Evolutionary conservation across 2,113 vertebrate genomes (phyloP), one percentile per base, ranked within the genome.

Genomic region (Vidua macroura): DNA sequence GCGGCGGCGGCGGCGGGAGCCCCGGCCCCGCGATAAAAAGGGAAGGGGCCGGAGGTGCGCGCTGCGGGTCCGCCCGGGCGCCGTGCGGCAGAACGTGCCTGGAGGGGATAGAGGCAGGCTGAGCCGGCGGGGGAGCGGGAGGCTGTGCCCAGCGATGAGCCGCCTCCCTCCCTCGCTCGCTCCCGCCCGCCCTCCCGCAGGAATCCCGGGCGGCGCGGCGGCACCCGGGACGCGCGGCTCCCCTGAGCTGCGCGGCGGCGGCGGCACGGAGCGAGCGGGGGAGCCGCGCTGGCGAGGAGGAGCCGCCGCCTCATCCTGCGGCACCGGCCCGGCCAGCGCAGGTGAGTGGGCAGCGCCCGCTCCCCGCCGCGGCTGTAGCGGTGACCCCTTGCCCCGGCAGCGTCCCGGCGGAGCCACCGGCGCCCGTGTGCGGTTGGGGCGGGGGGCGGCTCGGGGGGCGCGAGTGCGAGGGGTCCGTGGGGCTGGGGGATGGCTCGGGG

Each of bases 221-320:
- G 53, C 53, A 52, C 41, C 88, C 91, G 91, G 84, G 85, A 66
- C 84, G 63, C 30, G 89, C 90, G 58, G 93, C 90, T 88, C 86
- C 88, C 86, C 60, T 48, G 49, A 91, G 85, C 93, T 86, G 88
- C 33, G 59, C 66, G 83, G 89, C 56, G 53, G 52, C 52, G 8
- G 35, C 35, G 35, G 35, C 35, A 35, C 35, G 35, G 35, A 35
- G 24, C 31, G 48, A 41, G 60, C 27, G 30, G 20, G 25, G 44
- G 39, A 73, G 52, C 60, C 17, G 55, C 41, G 67, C 83, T 46
- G 73, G 7, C 41, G 46, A 72, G 72, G 77, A 49, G 64, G 64
- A 77, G 88, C 49, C 70, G 56, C 91, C 63, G 81, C 90, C 86
- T 91, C 84, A 67, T 89, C 69, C 94, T 90, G 96, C 96, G 88